Evolutionary conservation across 2,113 vertebrate genomes (phyloP), one percentile per base, ranked within the genome.

Genomic region (Apus apus): DNA sequence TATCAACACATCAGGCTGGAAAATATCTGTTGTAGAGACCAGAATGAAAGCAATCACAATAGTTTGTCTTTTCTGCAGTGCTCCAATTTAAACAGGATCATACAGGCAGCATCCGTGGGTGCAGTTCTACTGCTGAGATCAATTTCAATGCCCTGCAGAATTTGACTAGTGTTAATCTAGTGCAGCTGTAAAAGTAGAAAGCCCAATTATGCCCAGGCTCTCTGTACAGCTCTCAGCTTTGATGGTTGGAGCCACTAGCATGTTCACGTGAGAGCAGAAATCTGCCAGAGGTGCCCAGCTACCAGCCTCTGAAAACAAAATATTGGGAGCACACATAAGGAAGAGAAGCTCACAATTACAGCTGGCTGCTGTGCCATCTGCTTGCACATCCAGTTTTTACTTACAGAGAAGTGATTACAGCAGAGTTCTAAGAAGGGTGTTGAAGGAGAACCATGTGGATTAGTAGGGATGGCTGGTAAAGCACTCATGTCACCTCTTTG

Each of bases 361-460:
- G 8, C 23, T 8, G 74, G 57, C 76, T 81, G 72, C 61, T 67
- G 53, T 29, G 56, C 68, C 75, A 16, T 30, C 87, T 91, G 72
- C 80, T 94, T 81, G 46, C 83, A 48, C 53, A 94, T 94, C 57
- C 54, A 48, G 45, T 84, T 86, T 71, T 95, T 93, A 89, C 85
- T 97, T n/a, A 11, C 2, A 84, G 54, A 57, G 89, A 61, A 93
- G 86, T 10, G 30, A 81, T 86, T 90, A 85, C 80, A 64, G 29
- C 66, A 58, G 50, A 80, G 29, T 64, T 83, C 53, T 71, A 57
- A 90, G 57, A 78, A 40, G 2, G 3, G 62, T 27, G 26, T 84
- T 92, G 94, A 93, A 97, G 92, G 62, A 94, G 74, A 94, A 97
- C 95, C 5, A 4, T 79, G 93, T 89, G 78, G 84, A 72, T 96